Evolutionary conservation across 2,888 invertebrate genomes (phyloP), one percentile per base, ranked within the genome.

Genomic region (Catocala sponsa): DNA sequence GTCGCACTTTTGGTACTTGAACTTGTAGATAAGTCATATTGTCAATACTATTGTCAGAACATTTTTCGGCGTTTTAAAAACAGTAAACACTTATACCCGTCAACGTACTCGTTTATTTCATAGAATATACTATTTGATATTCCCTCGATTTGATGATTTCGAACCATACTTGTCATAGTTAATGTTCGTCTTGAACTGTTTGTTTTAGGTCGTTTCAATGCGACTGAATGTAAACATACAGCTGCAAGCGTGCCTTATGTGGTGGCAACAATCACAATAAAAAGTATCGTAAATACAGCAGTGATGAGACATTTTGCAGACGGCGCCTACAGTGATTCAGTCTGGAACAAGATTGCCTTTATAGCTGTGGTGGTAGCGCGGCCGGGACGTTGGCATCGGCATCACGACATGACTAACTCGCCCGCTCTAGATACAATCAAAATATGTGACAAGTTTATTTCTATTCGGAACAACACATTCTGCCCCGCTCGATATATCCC

Each of bases 391-490:
- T 94, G 94, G 94, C 94, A 93, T 91, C 92, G 86, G 83, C 87
- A 89, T 80, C 88, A 86, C 89, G 84, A 87, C 87, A 90, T 94
- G 94, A 94, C 94, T 94, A 94, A 94, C 94, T 88, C 84, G 87
- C 89, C 86, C 91, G 94, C 92, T 94, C 93, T 93, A 94, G 91
- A 94, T 94, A 94, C 92, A 93, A 94, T 94, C 94, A 93, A 92
- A 93, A 92, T 94, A 94, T 92, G 93, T 92, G 94, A 94, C 94
- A 94, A 92, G 92, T 94, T 93, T 94, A 94, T 94, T 94, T 94
- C 92, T 94, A 94, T 94, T 92, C 91, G 84, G 90, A 92, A 93
- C 92, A 92, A 91, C 91, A 91, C 90, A 89, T 91, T 92, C 89
- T 88, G 86, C 85, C 85, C 85, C 80, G 88, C 90, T 91, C 92